Evolutionary conservation across 2,888 invertebrate genomes (phyloP).

Genomic region (Caradrina clavipalpis): DNA sequence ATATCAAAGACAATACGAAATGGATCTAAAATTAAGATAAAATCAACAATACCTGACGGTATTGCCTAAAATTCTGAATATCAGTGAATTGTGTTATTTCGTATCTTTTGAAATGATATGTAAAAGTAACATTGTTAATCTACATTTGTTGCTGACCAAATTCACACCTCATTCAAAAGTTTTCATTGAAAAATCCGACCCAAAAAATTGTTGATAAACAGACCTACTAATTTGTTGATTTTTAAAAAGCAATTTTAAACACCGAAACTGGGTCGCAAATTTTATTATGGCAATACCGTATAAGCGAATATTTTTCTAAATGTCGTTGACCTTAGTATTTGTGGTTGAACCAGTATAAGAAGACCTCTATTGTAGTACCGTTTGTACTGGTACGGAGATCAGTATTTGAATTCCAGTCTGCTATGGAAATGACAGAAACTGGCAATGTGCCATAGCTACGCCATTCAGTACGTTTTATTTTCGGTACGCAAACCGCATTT

Average conservation of each 20-base stretch:
- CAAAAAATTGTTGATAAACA: constrained; percentile 34
- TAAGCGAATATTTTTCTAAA: constrained; percentile 65
- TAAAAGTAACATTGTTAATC: too few relatives aligned
- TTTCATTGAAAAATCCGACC: background rate
- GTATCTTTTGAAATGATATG: too few relatives aligned
- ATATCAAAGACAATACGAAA: too few relatives aligned
- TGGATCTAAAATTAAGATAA: too few relatives aligned
- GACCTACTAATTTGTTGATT: constrained; percentile 15
- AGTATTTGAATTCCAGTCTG: constrained; percentile 56
- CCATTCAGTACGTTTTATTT: constrained; percentile 81
- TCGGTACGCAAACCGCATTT: constrained; percentile 83
- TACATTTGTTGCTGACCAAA: too few relatives aligned
- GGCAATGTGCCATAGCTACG: constrained; percentile 79
- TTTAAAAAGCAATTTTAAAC: constrained; percentile 38
- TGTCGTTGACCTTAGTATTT: constrained; percentile 71
- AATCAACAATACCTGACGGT: too few relatives aligned
- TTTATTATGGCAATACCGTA: constrained; percentile 42
- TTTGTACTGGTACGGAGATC: constrained; percentile 59
- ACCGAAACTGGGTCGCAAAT: constrained; percentile 37
- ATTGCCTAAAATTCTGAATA: too few relatives aligned
- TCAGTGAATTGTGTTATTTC: too few relatives aligned
- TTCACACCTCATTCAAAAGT: constrained; percentile 12
- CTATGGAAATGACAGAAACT: constrained; percentile 81
- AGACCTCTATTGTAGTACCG: constrained; percentile 53
- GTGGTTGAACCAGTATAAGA: constrained; percentile 59